Base-by-base conservation (phyloP, 2,113 vertebrate genomes). In the Psammodynastes pulverulentus region DNA sequence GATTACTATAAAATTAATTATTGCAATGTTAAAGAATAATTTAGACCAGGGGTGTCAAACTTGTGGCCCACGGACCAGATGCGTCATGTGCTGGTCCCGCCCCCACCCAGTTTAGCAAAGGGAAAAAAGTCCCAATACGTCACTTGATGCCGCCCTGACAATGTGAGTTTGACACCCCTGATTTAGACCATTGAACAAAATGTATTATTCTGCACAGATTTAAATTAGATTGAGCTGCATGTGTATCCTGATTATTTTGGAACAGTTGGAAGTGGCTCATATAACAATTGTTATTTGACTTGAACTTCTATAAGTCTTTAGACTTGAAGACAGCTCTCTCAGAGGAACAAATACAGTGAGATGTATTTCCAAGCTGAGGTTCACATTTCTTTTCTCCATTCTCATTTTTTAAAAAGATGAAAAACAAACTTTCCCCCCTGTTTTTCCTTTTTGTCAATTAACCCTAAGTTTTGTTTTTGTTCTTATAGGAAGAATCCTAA, bases 401-500 rank as follows among this genome's bases (percentile, higher is more conserved):
- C 9, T 51, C 29, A n/a, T 23, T 43, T 88, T 92, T 54, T 84
- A 21, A 13, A 89, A 2, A 43, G 52, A 15, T n/a, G 21, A 89
- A 49, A 52, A 15, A 79, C 72, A 43, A 7, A 56, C 29, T 15
- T 72, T 39, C 0, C 2, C 3, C 24, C 56, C 56, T 3, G 3
- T 24, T 19, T 21, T 56, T 17, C 19, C 39, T 39, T 34, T 79
- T 79, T 93, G 84, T 96, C 90, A 21, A 92, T 94, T 94, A 46
- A 58, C 96, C 3, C 97, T 94, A 95, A 96, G 15, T 56, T 46
- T 67, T 46, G 46, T 67, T 43, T 0, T 49, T 49, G 43, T 88
- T 46, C 53, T 34, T 88, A 0, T 94, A 98, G 98, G 98, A 96
- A 98, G 98, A 96, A 98, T 99, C 97, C 97, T 99, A 96, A 99